Percentiles rank a stretch among this genome's conserved stretches.
Conservation (phyloP, 2,888 invertebrate species). For the Chrysotoxum bicinctum region DNA sequence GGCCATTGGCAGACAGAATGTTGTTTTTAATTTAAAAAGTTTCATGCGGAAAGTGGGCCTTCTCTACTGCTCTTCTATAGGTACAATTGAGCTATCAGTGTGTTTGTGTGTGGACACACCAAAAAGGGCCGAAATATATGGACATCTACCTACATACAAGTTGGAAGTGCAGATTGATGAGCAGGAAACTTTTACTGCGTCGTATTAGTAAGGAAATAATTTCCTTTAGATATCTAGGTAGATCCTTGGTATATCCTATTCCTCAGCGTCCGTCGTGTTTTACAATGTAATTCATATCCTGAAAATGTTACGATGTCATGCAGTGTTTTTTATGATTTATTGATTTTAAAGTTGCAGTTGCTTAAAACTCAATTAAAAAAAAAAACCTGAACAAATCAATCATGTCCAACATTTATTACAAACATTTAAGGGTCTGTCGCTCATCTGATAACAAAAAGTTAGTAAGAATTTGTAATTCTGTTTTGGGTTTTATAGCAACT, state of each 20-base stretch:
- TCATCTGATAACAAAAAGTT: too few species aligned
- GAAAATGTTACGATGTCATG: slow-evolving; percentile 33
- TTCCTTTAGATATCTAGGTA: slow-evolving; percentile 20
- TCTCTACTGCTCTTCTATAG: not conserved
- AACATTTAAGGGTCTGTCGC: too few species aligned
- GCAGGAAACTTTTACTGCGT: slow-evolving; percentile 64
- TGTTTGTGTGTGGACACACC: slow-evolving; percentile 9
- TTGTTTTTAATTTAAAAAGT: slow-evolving; percentile 63
- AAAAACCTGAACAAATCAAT: not conserved
- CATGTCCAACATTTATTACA: not conserved
- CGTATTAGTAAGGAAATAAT: slow-evolving; percentile 60
- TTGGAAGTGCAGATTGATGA: slow-evolving; percentile 52
- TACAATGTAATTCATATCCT: slow-evolving; percentile 13
- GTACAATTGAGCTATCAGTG: not conserved
- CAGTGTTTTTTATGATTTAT: not conserved
- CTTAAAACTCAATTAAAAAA: not conserved
- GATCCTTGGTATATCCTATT: too few species aligned
- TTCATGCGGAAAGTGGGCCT: not conserved
- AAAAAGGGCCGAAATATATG: not conserved
- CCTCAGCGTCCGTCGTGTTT: too few species aligned
- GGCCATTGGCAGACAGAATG: slow-evolving; percentile 70
- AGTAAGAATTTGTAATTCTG: too few species aligned
- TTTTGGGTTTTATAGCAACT: too few species aligned
- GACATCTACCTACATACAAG: not conserved
- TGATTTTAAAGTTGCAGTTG: not conserved